These are phyloP conservation scores for Champsocephalus esox DNA, from an alignment of 2,797 vertebrate genomes.

Conservation along the genomic window DNA sequence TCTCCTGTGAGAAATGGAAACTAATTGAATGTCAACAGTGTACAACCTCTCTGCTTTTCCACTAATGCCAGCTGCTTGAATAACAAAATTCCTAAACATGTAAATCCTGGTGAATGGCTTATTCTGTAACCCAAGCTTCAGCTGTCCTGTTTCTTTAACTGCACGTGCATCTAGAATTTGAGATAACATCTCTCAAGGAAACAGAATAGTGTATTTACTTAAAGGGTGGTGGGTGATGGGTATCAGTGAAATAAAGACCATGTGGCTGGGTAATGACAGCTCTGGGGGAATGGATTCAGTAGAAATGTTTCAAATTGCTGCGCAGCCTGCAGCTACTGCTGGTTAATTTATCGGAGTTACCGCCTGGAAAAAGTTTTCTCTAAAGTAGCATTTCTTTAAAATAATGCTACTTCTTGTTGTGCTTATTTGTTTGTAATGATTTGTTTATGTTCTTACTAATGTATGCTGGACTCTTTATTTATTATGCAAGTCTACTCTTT, in stretches of 20 bases:
- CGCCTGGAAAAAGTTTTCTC: constrained; percentile 9
- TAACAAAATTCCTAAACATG: background rate
- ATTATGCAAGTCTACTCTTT: no score
- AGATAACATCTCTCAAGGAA: constrained; percentile 5
- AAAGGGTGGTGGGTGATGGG: constrained; percentile 77
- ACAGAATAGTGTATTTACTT: constrained; percentile 74
- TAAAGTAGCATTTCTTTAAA: no score
- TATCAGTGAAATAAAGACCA: constrained; percentile 74
- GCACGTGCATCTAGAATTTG: background rate
- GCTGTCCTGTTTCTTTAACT: background rate
- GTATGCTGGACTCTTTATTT: no score
- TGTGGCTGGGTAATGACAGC: constrained; percentile 68
- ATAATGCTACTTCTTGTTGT: no score
- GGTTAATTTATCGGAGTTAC: constrained; percentile 27
- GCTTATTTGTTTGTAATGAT: no score
- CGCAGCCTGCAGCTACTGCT: constrained; percentile 53
- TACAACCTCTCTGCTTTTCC: constrained; percentile 3
- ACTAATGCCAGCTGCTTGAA: background rate
- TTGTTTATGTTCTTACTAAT: no score
- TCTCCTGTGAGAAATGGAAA: constrained; percentile 6
- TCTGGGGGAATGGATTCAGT: constrained; percentile 61
- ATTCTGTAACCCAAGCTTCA: no score
- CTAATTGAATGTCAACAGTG: background rate
- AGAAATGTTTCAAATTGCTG: constrained; percentile 43
- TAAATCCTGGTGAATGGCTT: background rate